Conservation (phyloP, 2,113 vertebrate genomes). For the Nibea albiflora region DNA sequence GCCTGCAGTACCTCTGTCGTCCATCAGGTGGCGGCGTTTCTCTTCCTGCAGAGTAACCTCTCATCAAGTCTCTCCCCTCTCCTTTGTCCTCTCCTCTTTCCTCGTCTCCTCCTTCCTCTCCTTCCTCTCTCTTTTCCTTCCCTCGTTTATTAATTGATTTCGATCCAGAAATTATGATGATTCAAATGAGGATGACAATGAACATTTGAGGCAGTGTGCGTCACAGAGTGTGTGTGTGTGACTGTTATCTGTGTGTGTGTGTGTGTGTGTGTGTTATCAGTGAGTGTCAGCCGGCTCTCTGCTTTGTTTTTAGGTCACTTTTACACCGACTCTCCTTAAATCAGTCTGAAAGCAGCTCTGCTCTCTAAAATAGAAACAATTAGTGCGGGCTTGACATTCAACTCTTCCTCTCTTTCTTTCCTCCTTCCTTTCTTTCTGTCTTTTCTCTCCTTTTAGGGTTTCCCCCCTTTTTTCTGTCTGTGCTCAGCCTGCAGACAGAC, state of each 20-base stretch:
- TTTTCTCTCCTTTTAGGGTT: constrained; percentile 12
- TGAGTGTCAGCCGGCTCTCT: constrained; percentile 39
- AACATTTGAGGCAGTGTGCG: not conserved
- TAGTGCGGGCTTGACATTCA: constrained; percentile 58
- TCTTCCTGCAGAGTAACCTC: not conserved
- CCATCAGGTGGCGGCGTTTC: constrained; percentile 12
- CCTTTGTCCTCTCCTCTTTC: not conserved
- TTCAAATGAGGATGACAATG: too few relatives aligned
- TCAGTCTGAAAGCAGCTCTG: constrained; percentile 58
- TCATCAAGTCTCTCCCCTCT: not conserved
- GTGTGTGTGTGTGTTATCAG: constrained; percentile 59
- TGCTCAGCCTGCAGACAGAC: not conserved
- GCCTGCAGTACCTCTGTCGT: not conserved
- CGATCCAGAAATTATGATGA: not conserved
- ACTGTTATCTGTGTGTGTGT: constrained; percentile 29
- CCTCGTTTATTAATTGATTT: not conserved
- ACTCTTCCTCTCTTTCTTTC: constrained; percentile 9
- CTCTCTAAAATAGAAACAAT: constrained; percentile 71
- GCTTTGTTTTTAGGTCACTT: constrained; percentile 72
- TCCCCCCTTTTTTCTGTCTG: not conserved
- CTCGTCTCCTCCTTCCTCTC: not conserved
- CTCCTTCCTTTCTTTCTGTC: not conserved
- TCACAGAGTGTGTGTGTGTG: constrained; percentile 11
- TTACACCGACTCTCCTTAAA: constrained; percentile 59
- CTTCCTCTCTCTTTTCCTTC: not conserved